A percentile compares a stretch with the other conserved stretches of the same genome.
phyloP scores from a whole-genome alignment of 2,888 invertebrate species.

The Leptodirus hochenwartii region DNA sequence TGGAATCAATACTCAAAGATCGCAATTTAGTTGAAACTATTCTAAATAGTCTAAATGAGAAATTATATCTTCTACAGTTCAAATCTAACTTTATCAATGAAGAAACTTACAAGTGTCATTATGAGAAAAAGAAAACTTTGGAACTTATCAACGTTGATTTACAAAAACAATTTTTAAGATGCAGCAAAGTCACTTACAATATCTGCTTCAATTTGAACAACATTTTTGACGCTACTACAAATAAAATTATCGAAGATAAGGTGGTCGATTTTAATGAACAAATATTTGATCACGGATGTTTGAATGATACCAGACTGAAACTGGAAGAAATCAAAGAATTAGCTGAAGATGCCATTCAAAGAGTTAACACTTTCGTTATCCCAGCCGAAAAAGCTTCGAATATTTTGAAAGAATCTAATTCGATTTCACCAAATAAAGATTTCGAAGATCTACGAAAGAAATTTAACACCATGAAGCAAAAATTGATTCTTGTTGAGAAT shows the following conservation, averaged over 20 bases:
- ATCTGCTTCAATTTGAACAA: slow-evolving; percentile 12
- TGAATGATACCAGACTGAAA: slow-evolving; percentile 14
- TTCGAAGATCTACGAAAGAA: slow-evolving; percentile 19
- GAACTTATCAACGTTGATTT: slow-evolving; percentile 17
- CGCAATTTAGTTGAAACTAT: slow-evolving; percentile 14
- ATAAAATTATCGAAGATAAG: slow-evolving; percentile 13
- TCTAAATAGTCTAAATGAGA: slow-evolving; percentile 12
- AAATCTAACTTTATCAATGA: slow-evolving; percentile 12
- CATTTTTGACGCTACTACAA: slow-evolving; percentile 13
- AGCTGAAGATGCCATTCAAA: slow-evolving; percentile 14
- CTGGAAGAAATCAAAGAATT: slow-evolving; percentile 15
- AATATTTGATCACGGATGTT: no score
- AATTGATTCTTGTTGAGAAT: slow-evolving; percentile 15
- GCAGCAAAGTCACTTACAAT: slow-evolving; percentile 15
- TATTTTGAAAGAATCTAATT: slow-evolving; percentile 13
- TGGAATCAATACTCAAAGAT: slow-evolving; percentile 11
- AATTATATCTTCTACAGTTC: slow-evolving; percentile 12
- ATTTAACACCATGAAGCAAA: slow-evolving; percentile 16
- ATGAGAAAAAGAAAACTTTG: slow-evolving; percentile 16
- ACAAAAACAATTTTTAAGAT: slow-evolving; percentile 16
- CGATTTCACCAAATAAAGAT: slow-evolving; percentile 11
- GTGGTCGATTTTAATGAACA: slow-evolving; percentile 15
- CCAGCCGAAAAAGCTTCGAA: slow-evolving; percentile 7
- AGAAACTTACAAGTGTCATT: slow-evolving; percentile 12
- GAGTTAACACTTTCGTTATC: slow-evolving; percentile 13